Percentiles rank a stretch among this genome's conserved stretches.
phyloP scores from a whole-genome alignment of 2,888 invertebrate genomes.

The Caenorhabditis zanzibari region DNA sequence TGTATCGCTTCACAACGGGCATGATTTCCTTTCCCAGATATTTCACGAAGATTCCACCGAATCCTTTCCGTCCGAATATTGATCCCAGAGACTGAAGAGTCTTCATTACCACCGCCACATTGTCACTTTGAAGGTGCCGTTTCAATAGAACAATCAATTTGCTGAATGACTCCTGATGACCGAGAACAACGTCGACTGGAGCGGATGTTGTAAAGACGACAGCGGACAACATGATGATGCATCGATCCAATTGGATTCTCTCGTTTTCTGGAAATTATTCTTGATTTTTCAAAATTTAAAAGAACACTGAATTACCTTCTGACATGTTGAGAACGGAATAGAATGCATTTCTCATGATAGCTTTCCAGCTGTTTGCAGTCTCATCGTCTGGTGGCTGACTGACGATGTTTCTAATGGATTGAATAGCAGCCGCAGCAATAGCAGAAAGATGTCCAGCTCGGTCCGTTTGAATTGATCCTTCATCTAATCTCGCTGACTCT shows the following conservation, averaged over 20 bases:
- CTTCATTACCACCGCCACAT: constrained; percentile 87
- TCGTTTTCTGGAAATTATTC: constrained; percentile 63
- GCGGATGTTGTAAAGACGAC: constrained; percentile 92
- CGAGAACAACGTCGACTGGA: constrained; percentile 85
- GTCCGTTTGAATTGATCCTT: constrained; percentile 86
- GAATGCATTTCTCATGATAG: constrained; percentile 91
- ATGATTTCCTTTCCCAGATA: constrained; percentile 64
- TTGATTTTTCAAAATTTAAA: neutral
- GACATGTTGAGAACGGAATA: constrained; percentile 93
- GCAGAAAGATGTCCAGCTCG: constrained; percentile 86
- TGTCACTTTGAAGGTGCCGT: constrained; percentile 66
- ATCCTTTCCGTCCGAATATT: constrained; percentile 89
- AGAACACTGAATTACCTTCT: constrained; percentile 68
- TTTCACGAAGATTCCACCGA: constrained; percentile 84
- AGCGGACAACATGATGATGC: constrained; percentile 92
- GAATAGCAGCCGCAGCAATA: constrained; percentile 87
- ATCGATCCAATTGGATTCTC: constrained; percentile 87
- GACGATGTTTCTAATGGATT: constrained; percentile 83
- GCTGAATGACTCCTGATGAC: constrained; percentile 69
- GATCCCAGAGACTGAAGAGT: constrained; percentile 90
- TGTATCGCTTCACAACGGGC: constrained; percentile 48
- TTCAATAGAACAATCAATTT: constrained; percentile 65
- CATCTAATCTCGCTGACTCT: constrained; percentile 87
- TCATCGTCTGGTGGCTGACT: constrained; percentile 70
- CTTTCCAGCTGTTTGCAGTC: constrained; percentile 87